Base-by-base conservation (phyloP, 2,113 vertebrate genomes). In the Polyodon spathula region DNA sequence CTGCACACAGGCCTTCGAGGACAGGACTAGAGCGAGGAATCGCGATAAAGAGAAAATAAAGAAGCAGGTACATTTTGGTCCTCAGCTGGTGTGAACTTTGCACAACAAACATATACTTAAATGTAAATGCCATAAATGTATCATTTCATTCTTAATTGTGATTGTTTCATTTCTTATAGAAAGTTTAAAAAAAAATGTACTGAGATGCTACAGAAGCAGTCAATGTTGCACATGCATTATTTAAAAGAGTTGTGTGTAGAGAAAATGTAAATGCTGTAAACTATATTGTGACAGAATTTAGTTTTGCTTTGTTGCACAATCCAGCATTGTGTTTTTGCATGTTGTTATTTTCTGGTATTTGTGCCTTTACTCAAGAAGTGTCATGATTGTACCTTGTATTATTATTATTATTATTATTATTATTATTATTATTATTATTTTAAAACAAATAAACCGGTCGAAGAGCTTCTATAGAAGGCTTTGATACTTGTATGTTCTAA, bases 221-320 rank as follows among this genome's bases (percentile, higher is more conserved):
- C 60, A 27, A 61, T 51, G 62, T 78, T 86, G 75, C 71, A 74
- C 75, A 74, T 61, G 65, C 43, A 8, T 63, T 64, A 62, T 72
- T 71, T 53, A 69, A 62, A 74, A 68, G 71, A 65, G 68, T 48
- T 51, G 60, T 59, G 64, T 63, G 41, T 54, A 43, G 62, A 64
- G 66, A 69, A 71, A 56, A 37, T 15, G 46, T 43, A 37, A 39
- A 59, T 81, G 67, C 70, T 85, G 82, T 81, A 71, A 68, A 78
- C 73, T 60, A 62, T 15, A 64, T 72, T 69, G 68, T 61, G 70
- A 62, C 59, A 68, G 71, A 76, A 60, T 68, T 80, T 78, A 69
- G 79, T 81, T 86, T 87, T 82, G 83, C 85, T 84, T 78, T 77
- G 77, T 85, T 83, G 81, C 88, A 87, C 83, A 84, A 80, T 69